phyloP scores from a whole-genome alignment of 2,888 invertebrate species.

The Euplexia lucipara region DNA sequence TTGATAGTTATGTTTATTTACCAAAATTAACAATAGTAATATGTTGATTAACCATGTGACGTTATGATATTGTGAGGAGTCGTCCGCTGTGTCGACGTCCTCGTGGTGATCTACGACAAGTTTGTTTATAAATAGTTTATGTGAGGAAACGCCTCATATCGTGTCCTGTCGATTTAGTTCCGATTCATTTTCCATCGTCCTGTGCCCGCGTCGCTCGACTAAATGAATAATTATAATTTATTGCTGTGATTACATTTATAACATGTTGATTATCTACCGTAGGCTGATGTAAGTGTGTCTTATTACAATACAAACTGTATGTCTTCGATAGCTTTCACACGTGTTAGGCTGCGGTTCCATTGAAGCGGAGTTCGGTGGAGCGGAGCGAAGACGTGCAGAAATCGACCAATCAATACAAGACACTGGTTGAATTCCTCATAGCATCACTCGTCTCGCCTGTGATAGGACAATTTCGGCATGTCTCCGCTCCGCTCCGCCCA shows the following conservation, averaged over 20 bases:
- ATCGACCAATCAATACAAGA: no score
- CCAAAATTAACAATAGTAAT: slow-evolving; percentile 85
- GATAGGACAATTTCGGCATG: no score
- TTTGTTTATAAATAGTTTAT: slow-evolving; percentile 86
- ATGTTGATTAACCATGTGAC: slow-evolving; percentile 80
- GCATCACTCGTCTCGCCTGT: no score
- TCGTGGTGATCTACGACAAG: slow-evolving; percentile 72
- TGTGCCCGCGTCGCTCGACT: slow-evolving; percentile 79
- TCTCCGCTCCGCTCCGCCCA: no score
- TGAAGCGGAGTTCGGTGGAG: no score
- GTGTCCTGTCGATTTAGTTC: slow-evolving; percentile 84
- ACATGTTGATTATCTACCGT: slow-evolving; percentile 77
- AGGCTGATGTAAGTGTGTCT: slow-evolving; percentile 62
- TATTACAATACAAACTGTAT: slow-evolving; percentile 54
- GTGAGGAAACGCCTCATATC: slow-evolving; percentile 79
- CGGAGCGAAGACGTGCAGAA: no score
- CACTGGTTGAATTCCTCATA: no score
- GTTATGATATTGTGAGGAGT: slow-evolving; percentile 73
- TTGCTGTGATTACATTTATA: slow-evolving; percentile 90
- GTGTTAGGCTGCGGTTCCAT: no score
- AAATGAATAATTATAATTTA: slow-evolving; percentile 86
- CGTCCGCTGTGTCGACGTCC: slow-evolving; percentile 68
- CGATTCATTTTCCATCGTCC: slow-evolving; percentile 83
- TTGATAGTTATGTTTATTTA: slow-evolving; percentile 88
- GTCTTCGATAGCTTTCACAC: slow-evolving; percentile 58